A percentile compares a stretch with the other conserved stretches of the same genome.
These are phyloP conservation scores for Erethizon dorsatum DNA, from an alignment of 2,797 vertebrate species.

Conservation along the genomic window DNA sequence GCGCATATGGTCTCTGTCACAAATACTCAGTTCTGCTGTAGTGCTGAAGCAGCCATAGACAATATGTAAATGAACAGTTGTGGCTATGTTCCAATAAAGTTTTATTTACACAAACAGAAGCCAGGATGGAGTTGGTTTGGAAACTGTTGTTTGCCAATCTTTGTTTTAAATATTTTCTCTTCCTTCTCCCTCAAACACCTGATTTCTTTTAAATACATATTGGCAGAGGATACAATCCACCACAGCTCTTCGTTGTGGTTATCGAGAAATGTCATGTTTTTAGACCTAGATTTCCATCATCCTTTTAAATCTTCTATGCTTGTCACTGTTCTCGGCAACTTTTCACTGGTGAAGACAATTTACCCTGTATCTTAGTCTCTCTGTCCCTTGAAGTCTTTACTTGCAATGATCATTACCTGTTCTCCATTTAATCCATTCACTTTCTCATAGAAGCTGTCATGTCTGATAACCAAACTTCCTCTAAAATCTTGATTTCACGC, in stretches of 20 bases:
- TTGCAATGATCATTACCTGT: neutral
- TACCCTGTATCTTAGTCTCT: neutral
- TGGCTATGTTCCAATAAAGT: neutral
- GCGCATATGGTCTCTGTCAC: neutral
- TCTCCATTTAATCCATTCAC: neutral
- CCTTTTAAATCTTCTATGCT: neutral
- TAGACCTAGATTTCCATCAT: neutral
- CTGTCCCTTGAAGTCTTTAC: neutral
- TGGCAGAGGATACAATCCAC: neutral
- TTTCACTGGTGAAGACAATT: neutral
- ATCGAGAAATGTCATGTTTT: conserved; percentile 26
- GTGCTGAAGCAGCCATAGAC: neutral
- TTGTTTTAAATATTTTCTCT: conserved; percentile 43
- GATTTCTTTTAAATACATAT: neutral
- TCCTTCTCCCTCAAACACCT: neutral
- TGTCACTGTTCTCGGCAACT: neutral
- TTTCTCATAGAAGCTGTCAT: neutral
- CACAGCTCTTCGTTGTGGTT: neutral
- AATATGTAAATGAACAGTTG: neutral
- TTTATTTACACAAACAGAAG: conserved; percentile 58
- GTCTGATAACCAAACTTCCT: neutral
- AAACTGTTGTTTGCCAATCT: neutral
- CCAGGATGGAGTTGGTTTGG: neutral
- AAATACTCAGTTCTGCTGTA: neutral
- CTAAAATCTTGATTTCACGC: neutral